Base-by-base conservation (phyloP, 2,113 vertebrate genomes). In the Poecile atricapillus region DNA sequence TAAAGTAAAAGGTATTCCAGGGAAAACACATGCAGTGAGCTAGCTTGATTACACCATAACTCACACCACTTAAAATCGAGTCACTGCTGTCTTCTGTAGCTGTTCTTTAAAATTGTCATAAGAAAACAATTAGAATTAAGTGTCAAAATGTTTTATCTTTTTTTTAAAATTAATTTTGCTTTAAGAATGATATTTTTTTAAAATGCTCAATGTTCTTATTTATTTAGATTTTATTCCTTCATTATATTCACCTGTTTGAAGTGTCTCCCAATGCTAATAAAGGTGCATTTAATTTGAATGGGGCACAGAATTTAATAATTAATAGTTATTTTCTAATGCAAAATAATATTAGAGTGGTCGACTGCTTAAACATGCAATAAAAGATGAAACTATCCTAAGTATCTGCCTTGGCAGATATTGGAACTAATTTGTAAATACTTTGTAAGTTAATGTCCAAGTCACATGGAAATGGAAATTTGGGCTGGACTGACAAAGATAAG, bases 401-500 rank as follows among this genome's bases (percentile, higher is more conserved):
- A 95, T 69, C 88, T 95, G 90, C 81, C 67, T 93, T 81, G 91
- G 93, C 92, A 88, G 56, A 92, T 96, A 90, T 83, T 76, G 23
- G 37, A 82, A 87, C 33, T 93, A 87, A 94, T 94, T 96, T 95
- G 90, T 97, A 95, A 96, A 83, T 74, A 85, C 88, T 96, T 92
- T 37, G 25, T 77, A 95, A 96, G 81, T 82, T 95, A 84, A 90
- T 96, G 64, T 89, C 89, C 77, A 84, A 58, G 59, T 90, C 37
- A 82, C 84, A 55, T 70, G 44, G 55, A 95, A 86, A 78, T 76
- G 83, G 53, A 94, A 83, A 93, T 95, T 97, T 97, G 90, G 89
- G 94, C 89, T 92, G 59, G 68, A 60, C 76, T 97, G 94, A 97
- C 73, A 97, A 94, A 94, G 92, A 95, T 96, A 97, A 97, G 78